Conservation (phyloP, 2,113 vertebrate genomes). For the Syngnathus typhle region DNA sequence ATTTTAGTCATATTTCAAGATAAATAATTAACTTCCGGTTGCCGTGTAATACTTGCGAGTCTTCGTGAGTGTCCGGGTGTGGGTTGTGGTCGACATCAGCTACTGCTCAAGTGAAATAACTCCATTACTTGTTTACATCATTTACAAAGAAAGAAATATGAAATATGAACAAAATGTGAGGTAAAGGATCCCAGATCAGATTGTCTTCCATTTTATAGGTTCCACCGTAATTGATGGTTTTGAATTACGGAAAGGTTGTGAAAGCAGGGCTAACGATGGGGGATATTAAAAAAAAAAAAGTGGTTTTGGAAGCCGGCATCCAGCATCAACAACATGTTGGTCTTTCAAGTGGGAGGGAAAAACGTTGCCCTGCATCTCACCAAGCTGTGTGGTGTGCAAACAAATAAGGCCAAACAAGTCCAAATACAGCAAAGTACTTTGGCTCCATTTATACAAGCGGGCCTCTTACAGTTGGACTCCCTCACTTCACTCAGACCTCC, state of each 20-base stretch:
- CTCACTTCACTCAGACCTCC: slow-evolving; percentile 47
- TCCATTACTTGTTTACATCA: background rate
- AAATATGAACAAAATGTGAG: background rate
- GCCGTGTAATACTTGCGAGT: background rate
- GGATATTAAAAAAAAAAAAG: slow-evolving; percentile 19
- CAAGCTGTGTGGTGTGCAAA: slow-evolving; percentile 67
- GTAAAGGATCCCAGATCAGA: background rate
- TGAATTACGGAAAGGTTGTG: slow-evolving; percentile 31
- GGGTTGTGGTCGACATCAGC: background rate
- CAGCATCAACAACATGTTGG: slow-evolving; percentile 42
- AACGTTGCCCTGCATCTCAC: slow-evolving; percentile 51
- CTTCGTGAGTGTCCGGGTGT: background rate
- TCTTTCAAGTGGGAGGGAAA: slow-evolving; percentile 56
- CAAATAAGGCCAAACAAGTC: slow-evolving; percentile 68
- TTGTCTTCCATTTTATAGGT: background rate
- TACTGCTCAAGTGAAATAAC: background rate
- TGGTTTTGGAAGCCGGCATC: slow-evolving; percentile 33
- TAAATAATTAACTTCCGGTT: too few relatives aligned
- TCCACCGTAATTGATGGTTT: background rate
- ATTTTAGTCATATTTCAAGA: too few relatives aligned
- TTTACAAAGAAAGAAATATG: background rate
- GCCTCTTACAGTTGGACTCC: slow-evolving; percentile 63
- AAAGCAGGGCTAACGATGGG: slow-evolving; percentile 38
- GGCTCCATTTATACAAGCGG: slow-evolving; percentile 65
- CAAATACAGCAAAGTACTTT: slow-evolving; percentile 73